Evolutionary conservation across 2,113 vertebrate species (phyloP), one percentile per base, ranked within the genome.

Genomic region (Hiodon tergisus): DNA sequence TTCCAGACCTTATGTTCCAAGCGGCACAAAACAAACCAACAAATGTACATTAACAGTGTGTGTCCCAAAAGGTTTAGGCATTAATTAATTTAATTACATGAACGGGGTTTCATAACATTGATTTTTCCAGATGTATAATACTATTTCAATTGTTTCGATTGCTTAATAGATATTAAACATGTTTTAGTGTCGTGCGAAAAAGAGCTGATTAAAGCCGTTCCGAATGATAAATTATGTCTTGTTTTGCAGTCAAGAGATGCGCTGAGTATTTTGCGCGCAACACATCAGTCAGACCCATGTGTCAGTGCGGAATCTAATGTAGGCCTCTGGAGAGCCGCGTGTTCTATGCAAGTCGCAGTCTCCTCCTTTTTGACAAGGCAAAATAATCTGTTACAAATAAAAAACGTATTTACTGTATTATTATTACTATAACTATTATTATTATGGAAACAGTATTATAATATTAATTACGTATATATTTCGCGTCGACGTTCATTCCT

Each of bases 1-100:
- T 86, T 83, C 86, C 90, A 91, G 87, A 90, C 89, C 89, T 89
- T 78, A 76, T 83, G 17, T 65, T 80, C 78, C 84, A 87, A 85
- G 46, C 67, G 66, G 50, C 70, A 76, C 58, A 73, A 66, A 77
- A 31, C 58, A 72, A 47, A 55, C 31, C 69, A 63, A 73, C 57
- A 75, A 80, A 75, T 62, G 16, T 53, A 4, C 50, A 14, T 11
- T 73, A 17, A 46, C 14, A 55, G 31, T 11, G 61, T 65, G 31
- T 11, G 61, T 65, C 16, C 46, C 17, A 31, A 14, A 73, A 7
- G 63, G 72, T 53, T 53, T 62, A 17, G 51, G 9, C 51, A 54
- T 48, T 7, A 17, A 46, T 47, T 4, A 48, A 66, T 31, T 31
- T 31, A 31, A 31, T 31, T 31, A 31, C 31, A 31, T 31, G 31